phyloP scores from a whole-genome alignment of 2,888 invertebrate genomes.

The Euzophera pinguis region DNA sequence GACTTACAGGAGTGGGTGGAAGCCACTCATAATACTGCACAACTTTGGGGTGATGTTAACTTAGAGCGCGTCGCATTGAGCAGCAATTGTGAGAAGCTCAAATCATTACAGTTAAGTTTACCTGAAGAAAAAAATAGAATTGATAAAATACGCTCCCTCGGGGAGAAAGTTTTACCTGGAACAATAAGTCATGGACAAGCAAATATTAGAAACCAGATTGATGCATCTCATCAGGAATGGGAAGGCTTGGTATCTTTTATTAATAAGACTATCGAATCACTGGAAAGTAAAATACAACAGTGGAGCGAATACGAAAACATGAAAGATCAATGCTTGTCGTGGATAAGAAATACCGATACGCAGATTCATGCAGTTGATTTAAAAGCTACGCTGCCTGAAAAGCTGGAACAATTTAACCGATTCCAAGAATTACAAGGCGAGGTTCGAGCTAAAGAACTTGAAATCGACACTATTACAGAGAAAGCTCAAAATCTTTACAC shows the following conservation, averaged over 20 bases:
- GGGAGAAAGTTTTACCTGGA: conserved; percentile 93
- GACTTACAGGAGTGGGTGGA: conserved; percentile 94
- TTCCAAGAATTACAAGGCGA: conserved; percentile 91
- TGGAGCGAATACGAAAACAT: conserved; percentile 95
- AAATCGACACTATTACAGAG: conserved; percentile 95
- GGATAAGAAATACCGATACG: conserved; percentile 94
- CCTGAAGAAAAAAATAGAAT: conserved; percentile 93
- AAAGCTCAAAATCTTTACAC: conserved; percentile 91
- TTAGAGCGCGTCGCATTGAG: conserved; percentile 91
- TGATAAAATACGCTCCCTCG: conserved; percentile 88
- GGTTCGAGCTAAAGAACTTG: conserved; percentile 93
- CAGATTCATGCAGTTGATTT: conserved; percentile 93
- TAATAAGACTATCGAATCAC: conserved; percentile 86
- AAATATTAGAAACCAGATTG: conserved; percentile 92
- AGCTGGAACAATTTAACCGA: conserved; percentile 90
- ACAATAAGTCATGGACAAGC: conserved; percentile 90
- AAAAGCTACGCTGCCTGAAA: conserved; percentile 89
- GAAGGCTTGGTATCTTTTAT: conserved; percentile 88
- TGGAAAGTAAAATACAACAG: conserved; percentile 91
- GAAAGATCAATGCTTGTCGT: conserved; percentile 90
- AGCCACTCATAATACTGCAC: conserved; percentile 89
- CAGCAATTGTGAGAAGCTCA: conserved; percentile 91
- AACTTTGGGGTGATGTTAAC: conserved; percentile 90
- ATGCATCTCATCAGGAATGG: conserved; percentile 94
- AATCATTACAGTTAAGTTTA: conserved; percentile 87